phyloP scores from a whole-genome alignment of 2,888 invertebrate genomes.

The Penaeus monodon region DNA sequence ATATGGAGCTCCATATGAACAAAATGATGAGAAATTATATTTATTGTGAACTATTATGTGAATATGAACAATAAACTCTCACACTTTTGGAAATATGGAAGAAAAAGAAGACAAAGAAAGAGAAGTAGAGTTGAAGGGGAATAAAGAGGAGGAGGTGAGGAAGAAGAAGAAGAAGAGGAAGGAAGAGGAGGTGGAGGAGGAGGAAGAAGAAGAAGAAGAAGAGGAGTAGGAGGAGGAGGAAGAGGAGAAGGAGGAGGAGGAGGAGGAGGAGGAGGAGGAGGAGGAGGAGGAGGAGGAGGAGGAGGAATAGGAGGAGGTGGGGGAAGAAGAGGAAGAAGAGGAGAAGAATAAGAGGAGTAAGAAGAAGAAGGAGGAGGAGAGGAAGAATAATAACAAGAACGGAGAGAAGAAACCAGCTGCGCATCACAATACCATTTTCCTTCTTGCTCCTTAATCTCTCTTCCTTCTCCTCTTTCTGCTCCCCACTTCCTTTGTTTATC shows the following conservation, averaged over 20 bases:
- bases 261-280: not conserved
- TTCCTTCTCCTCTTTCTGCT: no score
- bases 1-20: no score
- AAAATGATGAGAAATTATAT: no score
- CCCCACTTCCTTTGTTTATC: no score
- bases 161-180: not conserved
- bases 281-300: not conserved
- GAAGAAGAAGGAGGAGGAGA: constrained; percentile 14
- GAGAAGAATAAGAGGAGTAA: no score
- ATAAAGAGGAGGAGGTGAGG: not conserved
- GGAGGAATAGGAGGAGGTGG: not conserved
- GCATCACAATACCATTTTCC: no score
- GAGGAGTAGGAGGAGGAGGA: not conserved
- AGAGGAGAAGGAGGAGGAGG: not conserved
- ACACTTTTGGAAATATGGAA: no score
- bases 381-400: no score
- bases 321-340: not conserved
- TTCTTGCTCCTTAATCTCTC: no score
- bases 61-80: not conserved
- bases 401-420: no score
- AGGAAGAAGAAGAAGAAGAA: not conserved
- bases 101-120: not conserved
- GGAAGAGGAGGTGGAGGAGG: not conserved
- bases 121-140: not conserved
- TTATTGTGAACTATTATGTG: not conserved